Evolutionary conservation across 2,888 invertebrate species (phyloP).

Genomic region (Willowsia nigromaculata): DNA sequence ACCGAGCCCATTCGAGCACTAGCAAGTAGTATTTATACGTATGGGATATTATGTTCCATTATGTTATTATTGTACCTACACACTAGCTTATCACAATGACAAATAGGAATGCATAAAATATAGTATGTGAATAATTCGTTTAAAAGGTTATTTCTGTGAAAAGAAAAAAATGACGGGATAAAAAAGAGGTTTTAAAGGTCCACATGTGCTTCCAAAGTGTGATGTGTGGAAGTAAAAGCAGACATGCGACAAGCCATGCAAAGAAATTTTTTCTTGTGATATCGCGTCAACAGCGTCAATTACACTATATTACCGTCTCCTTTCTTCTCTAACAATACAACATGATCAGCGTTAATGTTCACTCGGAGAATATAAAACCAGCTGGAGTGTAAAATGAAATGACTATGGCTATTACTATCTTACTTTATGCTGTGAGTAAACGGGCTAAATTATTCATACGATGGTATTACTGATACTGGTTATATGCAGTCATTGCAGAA

Average conservation of each 20-base stretch:
- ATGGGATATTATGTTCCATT: not conserved
- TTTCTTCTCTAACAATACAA: constrained; percentile 26
- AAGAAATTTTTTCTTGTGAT: not conserved
- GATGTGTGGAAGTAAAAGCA: not conserved
- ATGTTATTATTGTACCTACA: not conserved
- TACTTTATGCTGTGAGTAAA: not conserved
- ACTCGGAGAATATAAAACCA: constrained; percentile 13
- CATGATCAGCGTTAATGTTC: constrained; percentile 29
- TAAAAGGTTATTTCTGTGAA: not conserved
- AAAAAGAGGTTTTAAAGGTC: not conserved
- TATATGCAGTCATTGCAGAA: constrained; percentile 11
- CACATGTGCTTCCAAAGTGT: not conserved
- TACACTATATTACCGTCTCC: not conserved
- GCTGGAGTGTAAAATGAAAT: constrained; percentile 43
- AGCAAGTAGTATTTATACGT: not conserved
- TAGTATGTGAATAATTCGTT: not conserved
- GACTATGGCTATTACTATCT: not conserved
- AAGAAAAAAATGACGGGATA: not conserved
- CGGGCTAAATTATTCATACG: constrained; percentile 10
- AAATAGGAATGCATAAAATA: constrained; percentile 18
- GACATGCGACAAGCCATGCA: not conserved
- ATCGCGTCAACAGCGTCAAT: constrained; percentile 40
- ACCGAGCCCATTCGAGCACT: constrained; percentile 45
- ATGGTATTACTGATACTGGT: not conserved
- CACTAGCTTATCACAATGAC: not conserved